phyloP scores from a whole-genome alignment of 2,888 invertebrate species.

The Amaurobius ferox region DNA sequence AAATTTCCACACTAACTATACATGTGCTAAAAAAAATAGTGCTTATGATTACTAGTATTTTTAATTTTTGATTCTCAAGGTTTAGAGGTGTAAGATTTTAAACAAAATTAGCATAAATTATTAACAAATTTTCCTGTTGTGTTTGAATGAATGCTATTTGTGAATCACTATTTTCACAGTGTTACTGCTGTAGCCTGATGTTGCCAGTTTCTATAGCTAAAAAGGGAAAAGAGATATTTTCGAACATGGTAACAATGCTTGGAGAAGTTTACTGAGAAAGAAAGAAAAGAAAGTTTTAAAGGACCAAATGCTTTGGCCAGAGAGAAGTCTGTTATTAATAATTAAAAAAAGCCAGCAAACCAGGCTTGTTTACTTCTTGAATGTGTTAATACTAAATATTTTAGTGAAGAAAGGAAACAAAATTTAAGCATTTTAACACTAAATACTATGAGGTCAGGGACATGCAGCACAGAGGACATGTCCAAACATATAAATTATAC shows the following conservation, averaged over 20 bases:
- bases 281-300: conserved; percentile 17
- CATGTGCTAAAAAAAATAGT: too few species aligned
- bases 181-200: too few species aligned
- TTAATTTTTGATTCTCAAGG: too few species aligned
- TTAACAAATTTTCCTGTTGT: too few species aligned
- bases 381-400: conserved; percentile 48
- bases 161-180: too few species aligned
- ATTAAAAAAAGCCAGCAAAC: conserved; percentile 29
- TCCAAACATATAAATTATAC: conserved; percentile 71
- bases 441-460: conserved; percentile 66
- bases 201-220: neutral
- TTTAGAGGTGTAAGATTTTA: too few species aligned
- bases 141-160: too few species aligned
- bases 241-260: neutral
- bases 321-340: conserved; percentile 12
- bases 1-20: too few species aligned
- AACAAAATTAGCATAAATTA: too few species aligned
- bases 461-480: conserved; percentile 73
- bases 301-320: neutral
- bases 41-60: too few species aligned
- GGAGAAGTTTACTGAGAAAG: neutral
- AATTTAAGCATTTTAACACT: conserved; percentile 45
- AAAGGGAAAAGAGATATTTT: neutral
- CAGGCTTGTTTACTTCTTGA: conserved; percentile 26
- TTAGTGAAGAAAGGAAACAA: conserved; percentile 49